Evolutionary conservation across 2,797 vertebrate species (phyloP), one percentile per base, ranked within the genome.

Genomic region (Rhabdomys pumilio): DNA sequence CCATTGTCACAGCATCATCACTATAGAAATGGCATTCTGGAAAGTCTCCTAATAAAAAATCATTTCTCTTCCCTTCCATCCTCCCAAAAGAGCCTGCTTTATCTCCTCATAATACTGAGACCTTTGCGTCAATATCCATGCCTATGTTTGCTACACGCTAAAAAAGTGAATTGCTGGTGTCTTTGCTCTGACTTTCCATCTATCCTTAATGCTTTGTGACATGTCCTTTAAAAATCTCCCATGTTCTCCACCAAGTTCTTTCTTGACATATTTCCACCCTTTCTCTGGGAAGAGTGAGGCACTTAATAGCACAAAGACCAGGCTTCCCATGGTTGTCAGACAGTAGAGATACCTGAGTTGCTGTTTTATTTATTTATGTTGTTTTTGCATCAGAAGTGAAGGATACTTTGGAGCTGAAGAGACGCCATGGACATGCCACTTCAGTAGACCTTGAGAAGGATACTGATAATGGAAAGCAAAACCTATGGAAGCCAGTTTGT

Each of bases 121-220:
- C 4, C 38, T 86, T 80, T 13, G 6, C 11, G 50, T 12, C 6
- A 79, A 82, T 83, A 90, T 94, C 29, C 22, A 69, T 1, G 29
- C 38, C 57, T 4, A 63, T 29, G 69, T 81, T 29, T 90, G 29
- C 17, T 17, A 90, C 31, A 20, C 3, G 1, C 1, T 93, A 82
- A 89, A 34, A 19, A 88, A 67, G 4, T 50, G 50, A 50, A 50
- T 50, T 77, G 50, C 20, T 19, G 77, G 53, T 91, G 17, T 38
- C 65, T 77, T 91, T 92, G 26, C 15, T 92, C 57, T 90, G 26
- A 72, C 15, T 84, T 75, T 77, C 53, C 67, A 55, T 80, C 11
- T 38, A 19, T 14, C n/a, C 41, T 88, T 53, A 86, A 65, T 34
- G 15, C 1, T 85, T 9, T n/a, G 53, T 83, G 14, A 22, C 3